A percentile compares a stretch with the other conserved stretches of the same genome.
Evolutionary conservation across 2,888 invertebrate genomes (phyloP).

Genomic region (Cynaeus angustus): DNA sequence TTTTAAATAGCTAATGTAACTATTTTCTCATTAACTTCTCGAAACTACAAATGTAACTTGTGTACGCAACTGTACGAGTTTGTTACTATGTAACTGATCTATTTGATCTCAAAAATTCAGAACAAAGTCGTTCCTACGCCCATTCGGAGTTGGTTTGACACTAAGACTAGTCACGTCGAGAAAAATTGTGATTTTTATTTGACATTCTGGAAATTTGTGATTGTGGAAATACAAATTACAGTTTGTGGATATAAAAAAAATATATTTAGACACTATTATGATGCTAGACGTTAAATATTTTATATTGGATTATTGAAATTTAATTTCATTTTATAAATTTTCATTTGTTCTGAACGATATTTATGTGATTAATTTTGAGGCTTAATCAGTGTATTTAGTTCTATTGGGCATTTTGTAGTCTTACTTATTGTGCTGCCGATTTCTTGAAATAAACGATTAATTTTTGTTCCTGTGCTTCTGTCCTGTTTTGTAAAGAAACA

Average conservation of each 20-base stretch:
- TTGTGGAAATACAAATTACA: neutral
- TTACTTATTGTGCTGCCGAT: slow-evolving; percentile 45
- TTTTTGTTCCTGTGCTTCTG: slow-evolving; percentile 33
- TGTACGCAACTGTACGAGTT: neutral
- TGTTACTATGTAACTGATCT: slow-evolving; percentile 1
- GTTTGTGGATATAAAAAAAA: neutral
- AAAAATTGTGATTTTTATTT: slow-evolving; percentile 34
- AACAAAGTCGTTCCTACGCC: slow-evolving; percentile 38
- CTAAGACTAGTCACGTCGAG: slow-evolving; percentile 36
- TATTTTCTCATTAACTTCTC: no score
- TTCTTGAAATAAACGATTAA: slow-evolving; percentile 40
- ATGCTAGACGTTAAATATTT: no score
- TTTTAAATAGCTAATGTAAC: no score
- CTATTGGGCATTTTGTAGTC: slow-evolving; percentile 46
- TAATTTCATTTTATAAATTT: slow-evolving; percentile 1
- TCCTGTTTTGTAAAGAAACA: slow-evolving; percentile 54
- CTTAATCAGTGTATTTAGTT: slow-evolving; percentile 44
- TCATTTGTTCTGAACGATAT: slow-evolving; percentile 5
- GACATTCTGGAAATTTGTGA: slow-evolving; percentile 16
- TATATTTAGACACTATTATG: no score
- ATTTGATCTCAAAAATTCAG: slow-evolving; percentile 42
- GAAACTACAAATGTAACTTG: neutral
- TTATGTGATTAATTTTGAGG: slow-evolving; percentile 47
- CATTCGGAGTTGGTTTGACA: slow-evolving; percentile 36
- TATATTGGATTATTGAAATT: neutral